phyloP scores from a whole-genome alignment of 2,113 vertebrate genomes.

The Axis porcinus region DNA sequence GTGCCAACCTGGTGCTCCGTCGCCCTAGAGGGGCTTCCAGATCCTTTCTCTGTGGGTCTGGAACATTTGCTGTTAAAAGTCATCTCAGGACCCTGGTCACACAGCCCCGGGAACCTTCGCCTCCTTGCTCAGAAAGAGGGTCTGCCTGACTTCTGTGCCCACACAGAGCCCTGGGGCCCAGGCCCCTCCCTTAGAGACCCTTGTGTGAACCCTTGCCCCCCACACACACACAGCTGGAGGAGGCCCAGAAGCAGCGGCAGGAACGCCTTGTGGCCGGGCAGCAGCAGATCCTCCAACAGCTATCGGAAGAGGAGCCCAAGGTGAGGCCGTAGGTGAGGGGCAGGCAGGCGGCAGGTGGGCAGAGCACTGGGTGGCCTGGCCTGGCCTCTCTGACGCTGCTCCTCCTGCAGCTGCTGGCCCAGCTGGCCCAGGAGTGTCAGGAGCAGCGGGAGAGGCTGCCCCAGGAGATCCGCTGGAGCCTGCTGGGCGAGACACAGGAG shows the following conservation, averaged over 20 bases:
- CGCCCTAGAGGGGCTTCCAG: not conserved
- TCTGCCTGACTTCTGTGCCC: not conserved
- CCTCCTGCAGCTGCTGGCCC: conserved; percentile 76
- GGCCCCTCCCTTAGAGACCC: not conserved
- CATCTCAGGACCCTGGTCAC: not conserved
- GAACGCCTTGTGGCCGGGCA: conserved; percentile 83
- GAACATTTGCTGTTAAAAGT: not conserved
- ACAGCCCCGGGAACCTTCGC: not conserved
- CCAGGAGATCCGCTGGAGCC: conserved; percentile 83
- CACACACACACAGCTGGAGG: conserved; percentile 81
- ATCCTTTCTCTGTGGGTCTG: not conserved
- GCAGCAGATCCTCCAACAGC: conserved; percentile 82
- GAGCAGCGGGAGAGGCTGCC: conserved; percentile 79
- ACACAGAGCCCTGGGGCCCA: not conserved
- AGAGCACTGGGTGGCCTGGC: fast-evolving
- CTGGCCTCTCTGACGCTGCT: not conserved
- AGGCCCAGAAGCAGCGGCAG: conserved; percentile 86
- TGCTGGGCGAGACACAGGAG: conserved; percentile 80
- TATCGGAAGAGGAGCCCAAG: conserved; percentile 83
- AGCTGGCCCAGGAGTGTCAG: conserved; percentile 80
- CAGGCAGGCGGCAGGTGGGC: fast-evolving
- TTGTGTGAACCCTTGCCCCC: not conserved
- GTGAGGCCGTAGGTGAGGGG: conserved; percentile 69
- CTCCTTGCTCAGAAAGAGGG: not conserved
- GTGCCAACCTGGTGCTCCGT: not conserved